A percentile compares a stretch with the other conserved stretches of the same genome.
phyloP scores from a whole-genome alignment of 1,140 invertebrate genomes.

The Piezodorus guildinii region DNA sequence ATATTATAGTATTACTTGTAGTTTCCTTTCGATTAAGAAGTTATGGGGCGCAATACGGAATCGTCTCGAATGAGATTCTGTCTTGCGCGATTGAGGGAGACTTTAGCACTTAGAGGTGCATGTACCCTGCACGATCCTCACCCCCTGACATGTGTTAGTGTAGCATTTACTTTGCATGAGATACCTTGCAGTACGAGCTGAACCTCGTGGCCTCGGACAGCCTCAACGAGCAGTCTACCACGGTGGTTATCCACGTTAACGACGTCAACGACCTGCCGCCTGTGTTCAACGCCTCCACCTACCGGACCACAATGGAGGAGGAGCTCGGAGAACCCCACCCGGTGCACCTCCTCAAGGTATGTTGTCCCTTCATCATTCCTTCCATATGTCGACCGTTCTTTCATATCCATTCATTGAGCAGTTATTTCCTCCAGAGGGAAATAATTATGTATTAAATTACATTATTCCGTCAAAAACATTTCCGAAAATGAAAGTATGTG shows the following conservation, averaged over 20 bases:
- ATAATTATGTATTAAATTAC: too few relatives aligned
- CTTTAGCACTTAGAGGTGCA: not conserved
- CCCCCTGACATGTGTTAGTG: constrained; percentile 7
- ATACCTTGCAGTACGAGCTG: constrained; percentile 57
- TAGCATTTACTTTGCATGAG: constrained; percentile 17
- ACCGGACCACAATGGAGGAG: constrained; percentile 54
- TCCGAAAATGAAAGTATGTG: too few relatives aligned
- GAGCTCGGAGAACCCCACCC: constrained; percentile 48
- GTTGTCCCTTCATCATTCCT: constrained; percentile 11
- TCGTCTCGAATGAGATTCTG: constrained; percentile 24
- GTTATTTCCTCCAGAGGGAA: too few relatives aligned
- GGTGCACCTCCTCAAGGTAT: constrained; percentile 48
- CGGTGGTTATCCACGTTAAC: constrained; percentile 59
- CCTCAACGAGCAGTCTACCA: constrained; percentile 70
- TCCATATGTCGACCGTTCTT: too few relatives aligned
- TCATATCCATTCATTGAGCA: too few relatives aligned
- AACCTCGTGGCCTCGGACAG: constrained; percentile 76
- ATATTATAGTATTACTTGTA: too few relatives aligned
- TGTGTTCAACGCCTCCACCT: constrained; percentile 54
- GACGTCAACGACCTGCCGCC: constrained; percentile 76
- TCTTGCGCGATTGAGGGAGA: constrained; percentile 1
- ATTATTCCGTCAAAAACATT: too few relatives aligned
- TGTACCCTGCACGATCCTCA: not conserved
- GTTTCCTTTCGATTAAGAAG: too few relatives aligned
- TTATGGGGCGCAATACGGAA: constrained; percentile 15